Evolutionary conservation across 2,797 vertebrate species (phyloP).

Genomic region (Huso huso): DNA sequence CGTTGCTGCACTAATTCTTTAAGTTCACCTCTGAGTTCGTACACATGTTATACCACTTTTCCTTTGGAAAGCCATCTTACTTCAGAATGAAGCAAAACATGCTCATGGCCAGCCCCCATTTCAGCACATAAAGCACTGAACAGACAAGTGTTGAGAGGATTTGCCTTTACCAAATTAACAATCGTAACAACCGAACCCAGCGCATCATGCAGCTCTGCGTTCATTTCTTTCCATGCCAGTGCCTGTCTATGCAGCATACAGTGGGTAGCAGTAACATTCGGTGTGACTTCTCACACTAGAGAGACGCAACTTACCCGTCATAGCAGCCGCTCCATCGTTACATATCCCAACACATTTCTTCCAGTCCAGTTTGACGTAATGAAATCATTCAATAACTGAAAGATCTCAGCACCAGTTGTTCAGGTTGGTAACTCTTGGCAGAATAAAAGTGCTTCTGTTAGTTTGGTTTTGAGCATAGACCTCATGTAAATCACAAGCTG

Average conservation of each 20-base stretch:
- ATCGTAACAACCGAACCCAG: slow-evolving; percentile 6
- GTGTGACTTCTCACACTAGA: slow-evolving; percentile 2
- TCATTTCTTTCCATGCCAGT: slow-evolving; percentile 13
- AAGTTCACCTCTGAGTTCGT: slow-evolving; percentile 13
- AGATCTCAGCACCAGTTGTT: too few species aligned
- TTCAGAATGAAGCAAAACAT: slow-evolving; percentile 13
- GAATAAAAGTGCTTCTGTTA: too few species aligned
- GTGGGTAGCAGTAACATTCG: not conserved
- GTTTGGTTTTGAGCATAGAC: too few species aligned
- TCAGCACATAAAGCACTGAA: slow-evolving; percentile 13
- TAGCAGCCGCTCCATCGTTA: too few species aligned
- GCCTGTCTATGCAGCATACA: slow-evolving; percentile 2
- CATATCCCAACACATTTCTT: too few species aligned
- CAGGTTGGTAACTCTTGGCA: too few species aligned
- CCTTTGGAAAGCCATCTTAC: slow-evolving; percentile 9
- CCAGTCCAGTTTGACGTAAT: too few species aligned
- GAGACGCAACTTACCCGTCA: not conserved
- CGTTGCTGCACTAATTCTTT: slow-evolving; percentile 7
- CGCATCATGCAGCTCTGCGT: slow-evolving; percentile 22
- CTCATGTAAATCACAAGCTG: too few species aligned
- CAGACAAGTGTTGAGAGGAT: slow-evolving; percentile 14
- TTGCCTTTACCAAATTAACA: slow-evolving; percentile 17
- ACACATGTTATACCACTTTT: slow-evolving; percentile 16
- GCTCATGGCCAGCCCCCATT: not conserved
- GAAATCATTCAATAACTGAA: too few species aligned